Evolutionary conservation across 2,797 vertebrate genomes (phyloP), one percentile per base, ranked within the genome.

Genomic region (Karalla daura): DNA sequence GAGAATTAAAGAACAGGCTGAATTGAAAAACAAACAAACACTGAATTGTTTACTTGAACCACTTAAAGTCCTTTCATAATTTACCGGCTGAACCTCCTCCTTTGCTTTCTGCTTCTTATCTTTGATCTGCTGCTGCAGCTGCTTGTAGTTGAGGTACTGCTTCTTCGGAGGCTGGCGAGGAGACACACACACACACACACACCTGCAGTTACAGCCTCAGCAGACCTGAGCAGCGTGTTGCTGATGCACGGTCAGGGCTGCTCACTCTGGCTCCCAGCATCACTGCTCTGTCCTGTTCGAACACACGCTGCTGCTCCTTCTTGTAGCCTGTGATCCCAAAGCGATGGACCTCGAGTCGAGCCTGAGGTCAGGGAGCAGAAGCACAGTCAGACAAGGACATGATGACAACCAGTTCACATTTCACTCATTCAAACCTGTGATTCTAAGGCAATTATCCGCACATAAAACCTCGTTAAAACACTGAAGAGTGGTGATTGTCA

Each of bases 251-350:
- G 3, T 18, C 25, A 13, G 23, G 47, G 35, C 5, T 32, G 7
- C 89, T 78, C 76, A 99, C 98, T 91, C 89, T 93, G 58, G 98
- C 98, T 44, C 98, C 98, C 77, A 99, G 91, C 96, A 98, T 97
- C 69, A 99, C 68, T 0, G 98, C 98, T 39, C 98, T 88, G 58
- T 98, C 96, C 86, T 88, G 94, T 41, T 99, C 98, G 85, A 96
- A 95, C 2, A 92, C n/a, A 0, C 97, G 93, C 78, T 97, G 96
- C 41, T 96, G 94, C 62, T 95, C 94, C 87, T 98, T 99, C 79
- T 94, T 95, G 17, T 96, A 99, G 9, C 97, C 97, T 0, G 94
- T 95, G 86, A 99, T 96, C 37, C 97, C 98, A 89, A 99, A 96
- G 2, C 93, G 94, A 86, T 99, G 97, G 51, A 99, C 97, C 82